Evolutionary conservation across 2,888 invertebrate species (phyloP), one percentile per base, ranked within the genome.

Genomic region (Drosophila anceps): DNA sequence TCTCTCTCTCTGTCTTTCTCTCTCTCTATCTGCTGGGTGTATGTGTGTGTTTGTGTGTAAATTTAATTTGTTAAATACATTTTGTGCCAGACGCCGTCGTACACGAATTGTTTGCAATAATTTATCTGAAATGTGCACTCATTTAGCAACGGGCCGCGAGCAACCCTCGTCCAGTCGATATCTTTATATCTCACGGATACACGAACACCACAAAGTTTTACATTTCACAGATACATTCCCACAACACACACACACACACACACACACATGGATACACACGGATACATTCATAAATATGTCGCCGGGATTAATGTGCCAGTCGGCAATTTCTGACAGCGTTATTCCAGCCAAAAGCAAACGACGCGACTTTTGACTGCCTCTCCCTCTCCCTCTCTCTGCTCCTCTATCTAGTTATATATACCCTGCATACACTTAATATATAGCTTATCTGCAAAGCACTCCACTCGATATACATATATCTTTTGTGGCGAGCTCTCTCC

Each of bases 251-350:
- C 33, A 51, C 13, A 33, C 31, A 20, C n/a, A 54, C 58, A 15
- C 41, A 57, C 18, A 50, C 46, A 62, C 33, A 35, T 4, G 39
- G 74, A 76, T 71, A 84, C 83, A 79, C 33, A 35, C 24, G 39
- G 74, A 76, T 71, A 84, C 83, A 79, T 84, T 83, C 89, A 87
- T 90, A 90, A 90, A 90, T 85, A 90, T 90, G 88, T 90, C 86
- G 85, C 76, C 76, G 76, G 90, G 90, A 91, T 91, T 91, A 91
- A 91, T 91, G 91, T 81, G 88, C 81, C 88, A 82, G 91, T 88
- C 84, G 90, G 88, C 87, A 82, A 84, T 85, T 86, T 84, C 81
- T 91, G 91, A 91, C 91, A 91, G 85, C 73, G 71, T 68, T 81
- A 73, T 80, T 81, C 81, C 82, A 76, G 76, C 73, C 80, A 70